phyloP scores from a whole-genome alignment of 2,797 vertebrate genomes.

The Scleropages formosus region DNA sequence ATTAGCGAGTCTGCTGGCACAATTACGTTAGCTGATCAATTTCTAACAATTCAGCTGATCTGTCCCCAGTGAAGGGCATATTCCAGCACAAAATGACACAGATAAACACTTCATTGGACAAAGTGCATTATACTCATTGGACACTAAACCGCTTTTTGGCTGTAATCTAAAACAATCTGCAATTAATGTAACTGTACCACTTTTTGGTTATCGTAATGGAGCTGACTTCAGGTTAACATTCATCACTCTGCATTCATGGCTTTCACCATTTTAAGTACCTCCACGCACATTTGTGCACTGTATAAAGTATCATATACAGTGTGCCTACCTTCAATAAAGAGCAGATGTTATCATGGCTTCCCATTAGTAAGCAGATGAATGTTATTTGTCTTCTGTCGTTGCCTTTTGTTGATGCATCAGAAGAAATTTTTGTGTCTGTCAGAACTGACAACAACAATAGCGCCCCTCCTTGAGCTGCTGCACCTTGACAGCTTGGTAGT shows the following conservation, averaged over 20 bases:
- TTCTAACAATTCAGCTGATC: slow-evolving; percentile 10
- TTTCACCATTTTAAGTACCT: too few species aligned
- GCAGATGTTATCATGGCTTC: too few species aligned
- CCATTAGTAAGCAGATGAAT: too few species aligned
- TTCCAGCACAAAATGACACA: slow-evolving; percentile 10
- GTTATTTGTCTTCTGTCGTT: too few species aligned
- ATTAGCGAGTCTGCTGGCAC: slow-evolving; percentile 17
- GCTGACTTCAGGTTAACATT: slow-evolving; percentile 9
- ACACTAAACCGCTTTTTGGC: slow-evolving; percentile 23
- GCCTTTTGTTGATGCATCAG: too few species aligned
- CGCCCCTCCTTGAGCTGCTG: too few species aligned
- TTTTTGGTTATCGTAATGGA: not conserved
- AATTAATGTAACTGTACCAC: slow-evolving; percentile 21
- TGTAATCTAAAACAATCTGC: slow-evolving; percentile 17
- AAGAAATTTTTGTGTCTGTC: too few species aligned
- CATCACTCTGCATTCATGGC: not conserved
- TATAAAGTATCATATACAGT: too few species aligned
- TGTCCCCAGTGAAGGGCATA: slow-evolving; percentile 6
- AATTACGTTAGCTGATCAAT: slow-evolving; percentile 29
- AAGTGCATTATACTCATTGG: not conserved
- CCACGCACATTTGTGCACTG: not conserved
- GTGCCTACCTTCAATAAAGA: too few species aligned
- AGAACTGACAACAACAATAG: too few species aligned
- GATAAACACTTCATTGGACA: slow-evolving; percentile 8
- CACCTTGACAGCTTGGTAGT: too few species aligned